Evolutionary conservation across 1,140 invertebrate species (phyloP).

Genomic region (Asbolus verrucosus): DNA sequence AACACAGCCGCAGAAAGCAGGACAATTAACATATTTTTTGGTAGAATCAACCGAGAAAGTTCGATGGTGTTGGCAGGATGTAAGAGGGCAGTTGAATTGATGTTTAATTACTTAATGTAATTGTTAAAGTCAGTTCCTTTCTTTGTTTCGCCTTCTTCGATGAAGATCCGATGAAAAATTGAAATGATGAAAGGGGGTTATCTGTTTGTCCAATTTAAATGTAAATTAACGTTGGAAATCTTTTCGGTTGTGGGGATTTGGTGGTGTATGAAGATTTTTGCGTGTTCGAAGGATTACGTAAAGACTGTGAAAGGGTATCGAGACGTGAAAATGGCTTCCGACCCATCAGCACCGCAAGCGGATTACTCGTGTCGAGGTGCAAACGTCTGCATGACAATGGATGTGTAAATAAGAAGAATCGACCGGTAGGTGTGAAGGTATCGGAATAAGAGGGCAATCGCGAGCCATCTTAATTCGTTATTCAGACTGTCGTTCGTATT

Average conservation of each 20-base stretch:
- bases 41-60: too few species aligned
- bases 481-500: constrained; percentile 40
- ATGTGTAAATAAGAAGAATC: constrained; percentile 37
- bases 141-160: background rate
- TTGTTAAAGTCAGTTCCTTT: too few species aligned
- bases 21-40: too few species aligned
- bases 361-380: constrained; percentile 35
- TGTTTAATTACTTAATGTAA: too few species aligned
- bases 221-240: constrained; percentile 6
- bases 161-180: constrained; percentile 12
- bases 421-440: constrained; percentile 8
- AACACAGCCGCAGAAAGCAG: too few species aligned
- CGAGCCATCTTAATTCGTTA: constrained; percentile 41
- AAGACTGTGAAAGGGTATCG: constrained; percentile 35
- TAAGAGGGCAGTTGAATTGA: too few species aligned
- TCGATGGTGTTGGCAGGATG: too few species aligned
- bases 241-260: background rate
- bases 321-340: constrained; percentile 35
- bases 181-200: constrained; percentile 30
- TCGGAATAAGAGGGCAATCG: constrained; percentile 25
- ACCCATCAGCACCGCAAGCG: constrained; percentile 38
- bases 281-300: constrained; percentile 21
- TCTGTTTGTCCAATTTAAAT: constrained; percentile 43
- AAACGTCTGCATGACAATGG: constrained; percentile 37
- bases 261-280: constrained; percentile 7